Conservation (phyloP, 1,140 invertebrate species). For the Manduca sexta region DNA sequence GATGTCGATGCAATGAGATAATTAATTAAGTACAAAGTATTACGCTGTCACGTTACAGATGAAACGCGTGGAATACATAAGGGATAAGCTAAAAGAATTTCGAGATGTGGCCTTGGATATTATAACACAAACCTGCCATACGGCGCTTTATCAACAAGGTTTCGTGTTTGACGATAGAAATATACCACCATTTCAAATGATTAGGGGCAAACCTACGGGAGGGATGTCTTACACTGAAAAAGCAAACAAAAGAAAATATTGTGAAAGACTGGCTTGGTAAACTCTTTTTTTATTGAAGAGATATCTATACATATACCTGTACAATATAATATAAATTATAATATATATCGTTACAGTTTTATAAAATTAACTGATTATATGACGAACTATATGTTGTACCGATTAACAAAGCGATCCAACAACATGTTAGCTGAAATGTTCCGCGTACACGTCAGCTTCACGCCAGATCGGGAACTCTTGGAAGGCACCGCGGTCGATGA, state of each 20-base stretch:
- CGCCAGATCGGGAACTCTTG: conserved; percentile 32
- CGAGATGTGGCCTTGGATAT: conserved; percentile 77
- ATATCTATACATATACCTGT: too few species aligned
- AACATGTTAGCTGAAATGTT: conserved; percentile 75
- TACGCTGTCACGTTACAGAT: conserved; percentile 42
- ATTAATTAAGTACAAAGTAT: too few species aligned
- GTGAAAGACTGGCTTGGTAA: conserved; percentile 75
- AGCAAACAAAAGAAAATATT: conserved; percentile 84
- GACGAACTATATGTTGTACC: conserved; percentile 79
- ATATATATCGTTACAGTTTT: conserved; percentile 73
- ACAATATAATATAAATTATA: too few species aligned
- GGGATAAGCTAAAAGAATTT: conserved; percentile 75
- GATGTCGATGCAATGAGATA: too few species aligned
- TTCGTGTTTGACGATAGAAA: conserved; percentile 81
- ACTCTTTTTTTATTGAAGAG: background rate
- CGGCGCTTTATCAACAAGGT: conserved; percentile 81
- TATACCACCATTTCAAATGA: conserved; percentile 64
- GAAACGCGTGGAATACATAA: conserved; percentile 71
- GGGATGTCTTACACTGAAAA: conserved; percentile 89
- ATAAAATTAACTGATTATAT: conserved; percentile 84
- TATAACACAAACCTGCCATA: conserved; percentile 80
- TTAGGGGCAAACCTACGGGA: conserved; percentile 68
- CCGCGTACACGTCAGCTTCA: conserved; percentile 65
- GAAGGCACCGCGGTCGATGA: conserved; percentile 37
- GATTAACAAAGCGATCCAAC: conserved; percentile 79